Evolutionary conservation across 30 jellyfish, hydroid and myxozoan species (phyloP), one percentile per base, ranked within the genome.

Genomic region (Pelagia noctiluca): DNA sequence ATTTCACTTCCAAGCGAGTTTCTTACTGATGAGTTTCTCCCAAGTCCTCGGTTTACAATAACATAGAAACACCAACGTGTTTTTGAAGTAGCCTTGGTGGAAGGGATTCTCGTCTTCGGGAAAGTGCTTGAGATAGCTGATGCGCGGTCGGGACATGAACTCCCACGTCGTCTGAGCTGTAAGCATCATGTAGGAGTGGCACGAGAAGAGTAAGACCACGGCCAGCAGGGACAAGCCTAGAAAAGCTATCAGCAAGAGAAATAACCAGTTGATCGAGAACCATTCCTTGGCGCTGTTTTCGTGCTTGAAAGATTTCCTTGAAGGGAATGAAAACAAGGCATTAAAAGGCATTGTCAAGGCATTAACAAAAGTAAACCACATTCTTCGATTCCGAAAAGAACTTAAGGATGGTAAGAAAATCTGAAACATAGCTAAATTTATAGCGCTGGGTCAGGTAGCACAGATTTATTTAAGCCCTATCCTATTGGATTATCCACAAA

Each of bases 131-230:
- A 95, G 83, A 80, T 95, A 95, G 34, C 98, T 89, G 24, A 95
- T 95, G 53, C 99, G 63, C 21, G 99, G 72, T 32, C 99, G 87
- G 11, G 99, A 95, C 99, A 95, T 95, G 88, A 95, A 95, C 72
- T 95, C 99, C 99, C 99, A 95, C 10, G 99, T 95, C 23, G 99
- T 95, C 76, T 95, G 99, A 1, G 99, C 99, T 3, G 99, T 95
- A 23, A 89, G 21, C 99, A 95, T 95, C 97, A 95, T 95, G 82
- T 95, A 95, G 3, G 97, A 84, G 76, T 95, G 99, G 80, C 99
- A 95, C 12, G 78, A 65, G 84, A 88, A 80, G 35, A 95, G 82
- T 26, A 95, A 75, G 38, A 69, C 88, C 32, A 89, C 89, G 36
- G 85, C 97, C 28, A 95, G 54, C 48, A 86, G 32, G 0, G 79